phyloP scores from a whole-genome alignment of 2,888 invertebrate genomes.

The Epistrophella euchroma region DNA sequence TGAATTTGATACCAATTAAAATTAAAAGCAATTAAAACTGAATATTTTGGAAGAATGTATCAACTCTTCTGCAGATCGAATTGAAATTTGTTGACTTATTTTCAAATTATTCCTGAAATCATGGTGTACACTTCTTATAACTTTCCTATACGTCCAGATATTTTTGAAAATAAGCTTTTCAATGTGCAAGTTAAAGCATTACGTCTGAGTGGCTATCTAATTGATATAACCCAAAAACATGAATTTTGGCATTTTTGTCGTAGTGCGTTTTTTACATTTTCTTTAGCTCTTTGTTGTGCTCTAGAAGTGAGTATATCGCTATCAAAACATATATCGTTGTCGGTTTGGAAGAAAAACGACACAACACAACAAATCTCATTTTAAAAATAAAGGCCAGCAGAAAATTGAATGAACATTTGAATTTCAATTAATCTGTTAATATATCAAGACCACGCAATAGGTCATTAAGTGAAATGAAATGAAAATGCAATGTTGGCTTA shows the following conservation, averaged over 20 bases:
- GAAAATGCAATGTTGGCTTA: too few species aligned
- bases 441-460: too few species aligned
- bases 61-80: neutral
- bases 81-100: neutral
- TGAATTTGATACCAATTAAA: neutral
- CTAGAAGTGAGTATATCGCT: slow-evolving; percentile 71
- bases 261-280: slow-evolving; percentile 78
- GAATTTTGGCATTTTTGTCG: slow-evolving; percentile 76
- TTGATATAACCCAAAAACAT: slow-evolving; percentile 75
- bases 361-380: too few species aligned
- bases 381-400: too few species aligned
- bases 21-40: neutral
- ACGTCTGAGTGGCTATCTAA: slow-evolving; percentile 78
- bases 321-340: neutral
- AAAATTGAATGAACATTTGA: too few species aligned
- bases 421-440: too few species aligned
- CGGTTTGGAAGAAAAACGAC: too few species aligned
- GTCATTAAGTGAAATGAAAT: too few species aligned
- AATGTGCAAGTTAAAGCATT: slow-evolving; percentile 77
- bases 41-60: neutral
- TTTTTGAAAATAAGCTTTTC: slow-evolving; percentile 78
- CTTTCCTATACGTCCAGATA: slow-evolving; percentile 48
- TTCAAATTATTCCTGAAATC: neutral
- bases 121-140: slow-evolving; percentile 19
- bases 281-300: slow-evolving; percentile 77